These are phyloP conservation scores for Melanotus villosus DNA, from an alignment of 2,888 invertebrate genomes.

Conservation along the genomic window DNA sequence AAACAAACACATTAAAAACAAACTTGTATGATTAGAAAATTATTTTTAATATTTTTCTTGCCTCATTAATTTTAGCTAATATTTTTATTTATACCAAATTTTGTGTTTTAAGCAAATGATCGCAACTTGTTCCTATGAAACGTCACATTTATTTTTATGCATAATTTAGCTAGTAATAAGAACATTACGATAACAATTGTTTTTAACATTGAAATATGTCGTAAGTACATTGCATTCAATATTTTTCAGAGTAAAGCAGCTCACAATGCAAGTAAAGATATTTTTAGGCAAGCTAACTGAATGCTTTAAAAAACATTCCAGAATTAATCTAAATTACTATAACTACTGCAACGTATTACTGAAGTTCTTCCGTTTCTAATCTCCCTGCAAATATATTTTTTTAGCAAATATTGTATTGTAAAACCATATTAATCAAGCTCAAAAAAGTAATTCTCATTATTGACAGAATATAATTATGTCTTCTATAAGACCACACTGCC, in stretches of 20 bases:
- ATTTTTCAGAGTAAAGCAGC: slow-evolving; percentile 26
- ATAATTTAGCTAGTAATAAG: slow-evolving; percentile 4
- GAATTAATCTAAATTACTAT: not conserved
- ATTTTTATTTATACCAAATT: slow-evolving; percentile 33
- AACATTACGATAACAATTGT: not conserved
- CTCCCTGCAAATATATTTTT: too few species aligned
- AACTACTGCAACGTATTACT: too few species aligned
- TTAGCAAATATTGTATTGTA: too few species aligned
- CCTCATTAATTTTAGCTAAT: slow-evolving; percentile 36
- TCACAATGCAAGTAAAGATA: slow-evolving; percentile 14
- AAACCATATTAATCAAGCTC: too few species aligned
- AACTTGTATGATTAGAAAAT: slow-evolving; percentile 9
- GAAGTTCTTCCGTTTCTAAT: too few species aligned
- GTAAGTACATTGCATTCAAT: not conserved
- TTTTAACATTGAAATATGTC: not conserved
- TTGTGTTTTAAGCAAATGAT: slow-evolving; percentile 22
- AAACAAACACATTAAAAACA: slow-evolving; percentile 14
- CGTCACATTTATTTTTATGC: not conserved
- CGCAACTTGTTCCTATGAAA: slow-evolving; percentile 23
- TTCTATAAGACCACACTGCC: too few species aligned
- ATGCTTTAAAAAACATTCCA: slow-evolving; percentile 12
- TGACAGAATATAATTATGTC: too few species aligned
- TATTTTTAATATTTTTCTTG: slow-evolving; percentile 30
- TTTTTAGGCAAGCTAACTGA: not conserved
- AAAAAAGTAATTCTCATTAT: too few species aligned